Conservation (phyloP, 2,888 invertebrate genomes). For the Melipona bicolor region DNA sequence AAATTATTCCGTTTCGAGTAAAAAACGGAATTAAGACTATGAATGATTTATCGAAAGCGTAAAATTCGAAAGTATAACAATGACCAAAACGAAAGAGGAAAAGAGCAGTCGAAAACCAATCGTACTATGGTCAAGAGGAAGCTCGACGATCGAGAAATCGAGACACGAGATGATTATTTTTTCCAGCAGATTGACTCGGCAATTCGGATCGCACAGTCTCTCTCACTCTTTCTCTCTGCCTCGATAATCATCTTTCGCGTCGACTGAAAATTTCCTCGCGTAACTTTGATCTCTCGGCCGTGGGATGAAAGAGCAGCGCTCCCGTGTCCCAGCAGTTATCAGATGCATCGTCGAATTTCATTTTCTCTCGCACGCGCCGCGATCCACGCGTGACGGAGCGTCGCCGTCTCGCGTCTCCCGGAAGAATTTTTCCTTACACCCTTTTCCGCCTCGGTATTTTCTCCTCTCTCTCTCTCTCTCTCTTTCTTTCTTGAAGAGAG, state of each 20-base stretch:
- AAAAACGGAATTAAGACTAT: no score
- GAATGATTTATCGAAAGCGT: no score
- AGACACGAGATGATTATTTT: conserved; percentile 5
- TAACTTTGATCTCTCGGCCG: conserved; percentile 32
- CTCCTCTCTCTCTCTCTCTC: conserved; percentile 16
- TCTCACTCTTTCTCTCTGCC: no score
- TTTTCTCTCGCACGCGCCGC: conserved; percentile 50
- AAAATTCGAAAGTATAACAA: no score
- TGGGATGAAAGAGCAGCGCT: neutral
- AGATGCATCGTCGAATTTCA: conserved; percentile 57
- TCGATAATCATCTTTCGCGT: conserved; percentile 46
- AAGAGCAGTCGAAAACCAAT: no score
- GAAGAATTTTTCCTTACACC: conserved; percentile 55
- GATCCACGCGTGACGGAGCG: neutral
- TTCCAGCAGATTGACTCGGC: conserved; percentile 15
- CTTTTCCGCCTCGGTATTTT: neutral
- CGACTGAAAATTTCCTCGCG: conserved; percentile 18
- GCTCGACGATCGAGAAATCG: neutral
- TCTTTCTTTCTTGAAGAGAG: neutral
- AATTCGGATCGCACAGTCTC: neutral
- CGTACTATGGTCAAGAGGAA: no score
- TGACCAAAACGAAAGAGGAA: no score
- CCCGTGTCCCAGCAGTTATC: conserved; percentile 45
- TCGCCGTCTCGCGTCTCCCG: conserved; percentile 33
- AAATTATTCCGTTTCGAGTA: no score